phyloP scores from a whole-genome alignment of 2,113 vertebrate species.

The Nothobranchius kuhntae region DNA sequence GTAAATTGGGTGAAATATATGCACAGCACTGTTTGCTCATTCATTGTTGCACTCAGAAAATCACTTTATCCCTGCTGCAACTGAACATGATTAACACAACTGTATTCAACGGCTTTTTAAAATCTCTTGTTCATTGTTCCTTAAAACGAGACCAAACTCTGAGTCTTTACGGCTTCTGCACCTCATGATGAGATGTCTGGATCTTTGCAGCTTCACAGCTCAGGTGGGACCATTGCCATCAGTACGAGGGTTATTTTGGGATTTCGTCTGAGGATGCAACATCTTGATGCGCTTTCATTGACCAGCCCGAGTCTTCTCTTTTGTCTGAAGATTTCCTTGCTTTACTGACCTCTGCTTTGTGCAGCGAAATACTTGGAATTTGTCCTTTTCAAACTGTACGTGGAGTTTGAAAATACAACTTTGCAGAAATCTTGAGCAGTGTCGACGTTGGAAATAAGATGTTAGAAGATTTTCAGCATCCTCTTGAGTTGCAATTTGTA shows the following conservation, averaged over 20 bases:
- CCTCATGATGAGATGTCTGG: slow-evolving; percentile 9
- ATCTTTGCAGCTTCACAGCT: slow-evolving; percentile 3
- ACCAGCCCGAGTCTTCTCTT: not conserved
- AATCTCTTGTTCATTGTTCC: slow-evolving; percentile 18
- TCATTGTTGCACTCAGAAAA: slow-evolving; percentile 59
- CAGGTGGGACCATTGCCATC: not conserved
- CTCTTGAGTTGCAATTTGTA: not conserved
- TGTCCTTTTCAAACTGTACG: not conserved
- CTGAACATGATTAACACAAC: slow-evolving; percentile 67
- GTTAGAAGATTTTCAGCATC: slow-evolving; percentile 2
- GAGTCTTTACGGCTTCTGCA: not conserved
- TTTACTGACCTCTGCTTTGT: not conserved
- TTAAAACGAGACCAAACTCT: slow-evolving; percentile 27
- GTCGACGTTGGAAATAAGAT: not conserved
- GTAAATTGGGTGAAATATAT: not conserved
- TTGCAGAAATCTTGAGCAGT: slow-evolving; percentile 28
- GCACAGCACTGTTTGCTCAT: slow-evolving; percentile 71
- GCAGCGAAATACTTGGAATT: not conserved
- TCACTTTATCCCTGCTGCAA: slow-evolving; percentile 62
- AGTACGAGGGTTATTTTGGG: not conserved
- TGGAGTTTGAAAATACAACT: not conserved
- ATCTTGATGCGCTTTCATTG: not conserved
- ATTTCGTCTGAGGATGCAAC: slow-evolving; percentile 17
- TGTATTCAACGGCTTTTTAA: not conserved
- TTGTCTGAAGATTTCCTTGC: slow-evolving; percentile 17